Evolutionary conservation across 2,113 vertebrate species (phyloP).

Genomic region (Donacobius atricapilla): DNA sequence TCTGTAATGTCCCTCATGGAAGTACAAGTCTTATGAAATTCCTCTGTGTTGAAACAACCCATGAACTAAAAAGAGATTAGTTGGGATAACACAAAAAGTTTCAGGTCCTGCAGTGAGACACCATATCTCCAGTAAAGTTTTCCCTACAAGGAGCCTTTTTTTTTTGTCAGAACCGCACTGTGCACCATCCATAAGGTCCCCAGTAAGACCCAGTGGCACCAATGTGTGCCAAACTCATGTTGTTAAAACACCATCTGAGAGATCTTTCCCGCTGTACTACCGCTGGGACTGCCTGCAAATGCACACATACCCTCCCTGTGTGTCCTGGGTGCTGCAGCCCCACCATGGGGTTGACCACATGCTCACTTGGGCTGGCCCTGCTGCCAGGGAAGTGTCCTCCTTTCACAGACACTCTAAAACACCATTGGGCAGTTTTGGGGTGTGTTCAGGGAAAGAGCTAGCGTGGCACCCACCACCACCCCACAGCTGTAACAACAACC

Average conservation of each 20-base stretch:
- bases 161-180: not conserved
- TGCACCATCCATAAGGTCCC: not conserved
- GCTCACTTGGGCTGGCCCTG: rapidly evolving
- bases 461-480: too few species aligned
- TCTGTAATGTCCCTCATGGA: not conserved
- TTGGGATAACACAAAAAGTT: not conserved
- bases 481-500: not conserved
- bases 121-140: not conserved
- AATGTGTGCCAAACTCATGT: not conserved
- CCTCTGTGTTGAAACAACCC: not conserved
- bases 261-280: not conserved
- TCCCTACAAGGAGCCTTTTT: not conserved
- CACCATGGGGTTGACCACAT: rapidly evolving
- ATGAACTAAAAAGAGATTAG: not conserved
- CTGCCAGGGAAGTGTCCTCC: not conserved
- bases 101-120: not conserved
- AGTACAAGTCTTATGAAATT: not conserved
- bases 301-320: rapidly evolving
- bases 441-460: not conserved
- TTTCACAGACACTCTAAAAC: not conserved
- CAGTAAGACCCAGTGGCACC: not conserved
- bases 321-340: not conserved
- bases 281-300: not conserved
- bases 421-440: rapidly evolving
- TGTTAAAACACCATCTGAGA: not conserved